Evolutionary conservation across 2,113 vertebrate genomes (phyloP), one percentile per base, ranked within the genome.

Genomic region (Trichechus manatus): DNA sequence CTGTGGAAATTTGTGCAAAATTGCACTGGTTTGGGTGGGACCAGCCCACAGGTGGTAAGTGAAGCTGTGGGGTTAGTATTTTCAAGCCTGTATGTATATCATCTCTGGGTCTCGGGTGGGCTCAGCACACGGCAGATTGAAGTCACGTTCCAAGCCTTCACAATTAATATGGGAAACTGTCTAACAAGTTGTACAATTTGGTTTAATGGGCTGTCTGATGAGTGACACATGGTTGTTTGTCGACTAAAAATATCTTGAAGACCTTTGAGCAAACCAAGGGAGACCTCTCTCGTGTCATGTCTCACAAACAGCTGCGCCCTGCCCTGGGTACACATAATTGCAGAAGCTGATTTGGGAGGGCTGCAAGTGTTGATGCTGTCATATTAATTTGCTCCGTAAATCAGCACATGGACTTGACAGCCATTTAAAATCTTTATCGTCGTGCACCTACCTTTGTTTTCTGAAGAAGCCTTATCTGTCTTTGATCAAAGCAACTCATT

Each of bases 201-300:
- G 36, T 97, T 66, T 96, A 98, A 97, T 97, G 91, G 94, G 93
- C 92, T 85, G 74, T 78, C 78, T 95, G 50, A 96, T 93, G 86
- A 90, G 68, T 95, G 95, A 97, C 97, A 80, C 84, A 91, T 86
- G 93, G 95, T 98, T 98, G 97, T 98, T 98, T 98, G 94, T 97
- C 82, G 87, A 93, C 96, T 97, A 97, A 84, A 98, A 98, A 97
- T 97, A 97, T 97, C 80, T 61, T 83, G 93, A 89, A 98, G 97
- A 98, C 1, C 72, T 98, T 85, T 94, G 97, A 97, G 97, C 96
- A 97, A 93, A 93, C 94, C 93, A 68, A 94, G 95, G 97, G 94
- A 98, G 96, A 98, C 96, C 96, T 98, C 87, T 93, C 96, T 96
- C 50, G 27, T 95, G 79, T 96, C 9, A 25, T 2, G 19, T 90